Conservation (phyloP, 2,888 invertebrate genomes). For the Phalangium opilio region DNA sequence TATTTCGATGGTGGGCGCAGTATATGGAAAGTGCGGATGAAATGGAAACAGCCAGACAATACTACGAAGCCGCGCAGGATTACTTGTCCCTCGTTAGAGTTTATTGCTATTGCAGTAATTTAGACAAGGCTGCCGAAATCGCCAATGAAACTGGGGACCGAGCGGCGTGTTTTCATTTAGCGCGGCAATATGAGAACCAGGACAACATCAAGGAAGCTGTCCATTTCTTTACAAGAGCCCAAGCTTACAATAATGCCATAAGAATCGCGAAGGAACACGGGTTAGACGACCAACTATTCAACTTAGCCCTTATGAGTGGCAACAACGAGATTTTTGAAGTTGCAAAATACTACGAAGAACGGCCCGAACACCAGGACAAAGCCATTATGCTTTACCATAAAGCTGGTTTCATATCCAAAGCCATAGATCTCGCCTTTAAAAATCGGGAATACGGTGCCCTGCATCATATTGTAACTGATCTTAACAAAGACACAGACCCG, state of each 20-base stretch:
- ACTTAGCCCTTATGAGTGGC: constrained; percentile 60
- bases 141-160: constrained; percentile 58
- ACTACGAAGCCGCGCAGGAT: constrained; percentile 77
- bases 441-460: constrained; percentile 79
- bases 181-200: constrained; percentile 76
- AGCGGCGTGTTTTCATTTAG: constrained; percentile 86
- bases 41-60: constrained; percentile 70
- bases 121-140: constrained; percentile 40
- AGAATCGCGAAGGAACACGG: constrained; percentile 48
- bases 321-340: constrained; percentile 70
- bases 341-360: constrained; percentile 65
- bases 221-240: constrained; percentile 66
- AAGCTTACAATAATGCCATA: constrained; percentile 66
- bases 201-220: constrained; percentile 76
- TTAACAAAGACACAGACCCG: constrained; percentile 72
- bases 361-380: constrained; percentile 59
- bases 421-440: constrained; percentile 76
- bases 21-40: constrained; percentile 90
- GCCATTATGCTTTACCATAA: constrained; percentile 89
- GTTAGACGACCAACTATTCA: constrained; percentile 66
- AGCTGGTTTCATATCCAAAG: constrained; percentile 65
- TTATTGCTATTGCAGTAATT: constrained; percentile 41
- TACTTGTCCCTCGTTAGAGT: constrained; percentile 53
- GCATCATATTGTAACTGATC: constrained; percentile 72
- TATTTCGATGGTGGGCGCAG: constrained; percentile 96